A percentile compares a stretch with the other conserved stretches of the same genome.
Conservation (phyloP, 2,888 invertebrate genomes). For the Xestia xanthographa region DNA sequence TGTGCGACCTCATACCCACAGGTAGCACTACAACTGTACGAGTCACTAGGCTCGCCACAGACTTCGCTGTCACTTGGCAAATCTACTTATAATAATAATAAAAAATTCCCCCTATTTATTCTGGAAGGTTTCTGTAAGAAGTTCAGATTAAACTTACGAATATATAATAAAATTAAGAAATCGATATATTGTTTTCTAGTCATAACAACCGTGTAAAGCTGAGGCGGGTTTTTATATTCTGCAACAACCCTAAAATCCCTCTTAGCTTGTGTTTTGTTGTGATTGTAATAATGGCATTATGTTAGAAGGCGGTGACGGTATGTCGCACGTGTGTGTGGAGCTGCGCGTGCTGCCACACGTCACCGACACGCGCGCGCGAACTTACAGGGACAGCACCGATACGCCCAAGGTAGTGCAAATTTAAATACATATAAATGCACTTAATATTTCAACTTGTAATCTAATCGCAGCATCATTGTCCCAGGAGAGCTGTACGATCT, state of each 20-base stretch:
- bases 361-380: constrained; percentile 37
- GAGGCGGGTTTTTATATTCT: not conserved
- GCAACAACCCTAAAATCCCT: not conserved
- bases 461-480: not conserved
- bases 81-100: not conserved
- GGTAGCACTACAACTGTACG: constrained; percentile 22
- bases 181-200: not conserved
- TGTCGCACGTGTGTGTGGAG: constrained; percentile 91
- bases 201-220: not conserved
- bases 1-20: constrained; percentile 86
- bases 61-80: not conserved
- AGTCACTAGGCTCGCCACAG: not conserved
- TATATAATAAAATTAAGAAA: not conserved
- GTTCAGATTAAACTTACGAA: not conserved
- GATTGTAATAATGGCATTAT: not conserved
- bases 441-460: not conserved
- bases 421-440: not conserved
- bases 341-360: constrained; percentile 84
- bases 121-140: not conserved
- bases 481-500: constrained; percentile 82
- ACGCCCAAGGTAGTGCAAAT: constrained; percentile 71
- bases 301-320: not conserved
- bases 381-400: constrained; percentile 79
- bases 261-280: not conserved
- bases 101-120: not conserved